These are phyloP conservation scores for Oxytorus armatus DNA, from an alignment of 2,888 invertebrate species.

Conservation along the genomic window DNA sequence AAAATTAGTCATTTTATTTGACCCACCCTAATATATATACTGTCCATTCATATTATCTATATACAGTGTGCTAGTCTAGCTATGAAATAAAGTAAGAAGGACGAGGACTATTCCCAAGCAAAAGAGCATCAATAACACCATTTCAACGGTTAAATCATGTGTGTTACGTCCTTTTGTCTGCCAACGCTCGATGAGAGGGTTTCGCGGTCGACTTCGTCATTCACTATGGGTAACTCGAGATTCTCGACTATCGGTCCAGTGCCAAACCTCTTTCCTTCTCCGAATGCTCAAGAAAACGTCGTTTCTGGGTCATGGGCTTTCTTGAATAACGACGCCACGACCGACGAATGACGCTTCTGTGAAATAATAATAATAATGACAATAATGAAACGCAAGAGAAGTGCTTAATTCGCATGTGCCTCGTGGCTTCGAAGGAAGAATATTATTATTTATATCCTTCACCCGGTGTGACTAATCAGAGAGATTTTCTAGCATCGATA, in stretches of 20 bases:
- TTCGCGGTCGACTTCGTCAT: conserved; percentile 57
- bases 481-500: conserved; percentile 54
- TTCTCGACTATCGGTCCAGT: conserved; percentile 17
- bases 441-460: conserved; percentile 56
- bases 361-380: conserved; percentile 45
- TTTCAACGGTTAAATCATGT: background rate
- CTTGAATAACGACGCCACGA: conserved; percentile 9
- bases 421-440: conserved; percentile 14
- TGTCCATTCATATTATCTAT: too few relatives aligned
- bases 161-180: conserved; percentile 14
- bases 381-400: conserved; percentile 20
- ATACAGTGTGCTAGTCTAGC: too few relatives aligned
- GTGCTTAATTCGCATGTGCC: conserved; percentile 25
- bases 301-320: conserved; percentile 62
- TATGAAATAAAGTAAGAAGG: too few relatives aligned
- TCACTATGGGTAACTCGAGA: conserved; percentile 51
- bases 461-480: conserved; percentile 56
- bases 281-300: conserved; percentile 36
- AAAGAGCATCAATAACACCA: conserved; percentile 2
- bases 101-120: too few relatives aligned
- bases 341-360: conserved; percentile 27
- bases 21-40: too few relatives aligned
- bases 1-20: too few relatives aligned
- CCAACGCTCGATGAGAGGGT: conserved; percentile 32
- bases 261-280: conserved; percentile 43